Base-by-base conservation (phyloP, 2,797 vertebrate species). In the Syndactyla subalaris region DNA sequence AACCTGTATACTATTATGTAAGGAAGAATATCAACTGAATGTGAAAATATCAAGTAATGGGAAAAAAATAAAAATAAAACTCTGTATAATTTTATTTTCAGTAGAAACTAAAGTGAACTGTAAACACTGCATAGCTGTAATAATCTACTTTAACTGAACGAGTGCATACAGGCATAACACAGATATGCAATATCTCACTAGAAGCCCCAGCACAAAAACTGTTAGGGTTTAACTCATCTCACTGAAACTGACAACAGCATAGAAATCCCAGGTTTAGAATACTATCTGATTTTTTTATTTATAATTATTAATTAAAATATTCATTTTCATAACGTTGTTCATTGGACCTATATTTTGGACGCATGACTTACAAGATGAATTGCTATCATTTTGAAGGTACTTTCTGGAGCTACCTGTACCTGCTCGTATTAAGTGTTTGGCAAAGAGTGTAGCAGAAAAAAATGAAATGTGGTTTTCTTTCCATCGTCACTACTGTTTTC, bases 381-480 rank as follows among this genome's bases (percentile, higher is more conserved):
- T 6, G 4, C 3, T 41, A 7, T 17, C 1, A 58, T 73, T 66
- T 62, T 54, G 23, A 59, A 83, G 23, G 9, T 29, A 20, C 10
- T 45, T 92, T 48, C 18, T 32, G 34, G 32, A 80, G 4, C 2
- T 73, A 22, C 7, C 4, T 38, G 6, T 41, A 14, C 27, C 5
- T 70, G 19, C 2, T 58, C 67, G 20, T 39, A 59, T 16, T 59
- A 27, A 73, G 9, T 39, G 9, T 29, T 43, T 63, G 45, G 17
- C 9, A 79, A 19, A 55, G 12, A 45, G 2, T 51, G 12, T 5
- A 68, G 19, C 2, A 91, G 15, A 54, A 65, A 71, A 62, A 68
- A 59, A 41, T 2, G 6, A n/a, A 59, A 52, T 1, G 0, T 3
- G 2, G 0, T 22, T 68, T 82, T 12, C 7, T 75, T 59, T 82